Conservation (phyloP, 2,888 invertebrate species). For the Pinctada fucata region DNA sequence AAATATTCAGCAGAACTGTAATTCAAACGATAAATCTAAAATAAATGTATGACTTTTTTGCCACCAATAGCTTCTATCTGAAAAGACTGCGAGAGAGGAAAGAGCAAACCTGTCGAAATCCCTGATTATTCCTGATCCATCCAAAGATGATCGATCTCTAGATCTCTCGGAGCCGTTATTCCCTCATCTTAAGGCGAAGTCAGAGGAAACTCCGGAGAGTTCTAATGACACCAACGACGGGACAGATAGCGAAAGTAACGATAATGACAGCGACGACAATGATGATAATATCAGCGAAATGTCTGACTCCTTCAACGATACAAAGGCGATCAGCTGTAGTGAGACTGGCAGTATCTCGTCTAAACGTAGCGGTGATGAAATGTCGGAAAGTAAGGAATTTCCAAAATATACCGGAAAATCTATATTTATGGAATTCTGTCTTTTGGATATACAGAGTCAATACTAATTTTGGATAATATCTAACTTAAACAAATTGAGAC, state of each 20-base stretch:
- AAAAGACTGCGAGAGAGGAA: neutral
- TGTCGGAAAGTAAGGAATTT: conserved; percentile 28
- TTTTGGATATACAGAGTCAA: neutral
- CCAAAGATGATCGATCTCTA: neutral
- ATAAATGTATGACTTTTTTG: too few relatives aligned
- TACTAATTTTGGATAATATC: too few relatives aligned
- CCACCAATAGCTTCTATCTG: neutral
- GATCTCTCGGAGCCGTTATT: neutral
- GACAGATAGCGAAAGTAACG: conserved; percentile 32
- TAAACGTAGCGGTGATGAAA: conserved; percentile 41
- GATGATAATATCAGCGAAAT: conserved; percentile 38
- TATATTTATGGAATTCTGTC: too few relatives aligned
- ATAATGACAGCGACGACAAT: conserved; percentile 40
- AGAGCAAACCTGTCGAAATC: neutral
- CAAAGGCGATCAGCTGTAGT: conserved; percentile 5
- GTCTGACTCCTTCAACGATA: conserved; percentile 28
- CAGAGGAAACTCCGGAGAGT: conserved; percentile 28
- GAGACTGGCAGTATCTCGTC: conserved; percentile 16
- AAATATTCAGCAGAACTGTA: too few relatives aligned
- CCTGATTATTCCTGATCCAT: neutral
- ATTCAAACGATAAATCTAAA: too few relatives aligned
- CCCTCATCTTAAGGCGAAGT: conserved; percentile 4
- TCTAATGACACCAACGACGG: conserved; percentile 39
- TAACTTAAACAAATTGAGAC: too few relatives aligned
- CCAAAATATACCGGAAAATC: too few relatives aligned